A percentile compares a stretch with the other conserved stretches of the same genome.
Conservation (phyloP, 2,888 invertebrate species). For the Eumerus sabulonum region DNA sequence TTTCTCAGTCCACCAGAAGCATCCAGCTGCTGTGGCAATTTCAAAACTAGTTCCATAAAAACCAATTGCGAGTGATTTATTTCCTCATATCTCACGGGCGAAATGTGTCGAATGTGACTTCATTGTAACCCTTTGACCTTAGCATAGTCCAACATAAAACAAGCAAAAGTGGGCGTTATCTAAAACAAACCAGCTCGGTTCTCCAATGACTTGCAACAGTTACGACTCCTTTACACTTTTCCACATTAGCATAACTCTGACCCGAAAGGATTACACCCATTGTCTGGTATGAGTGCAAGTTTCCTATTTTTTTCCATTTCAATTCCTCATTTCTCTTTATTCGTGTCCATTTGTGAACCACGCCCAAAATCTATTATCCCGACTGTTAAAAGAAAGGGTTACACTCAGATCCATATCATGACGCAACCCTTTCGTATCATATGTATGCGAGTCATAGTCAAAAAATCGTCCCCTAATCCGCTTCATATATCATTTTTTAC, state of each 20-base stretch:
- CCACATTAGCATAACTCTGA: conserved; percentile 65
- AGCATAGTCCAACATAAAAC: conserved; percentile 22
- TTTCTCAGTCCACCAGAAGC: not conserved
- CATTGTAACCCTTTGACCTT: conserved; percentile 57
- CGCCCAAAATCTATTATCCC: conserved; percentile 60
- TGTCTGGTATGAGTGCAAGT: conserved; percentile 30
- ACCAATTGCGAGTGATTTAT: conserved; percentile 45
- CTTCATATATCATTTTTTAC: conserved; percentile 63
- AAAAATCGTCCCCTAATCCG: conserved; percentile 35
- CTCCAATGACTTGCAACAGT: conserved; percentile 61
- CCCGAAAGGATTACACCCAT: conserved; percentile 60
- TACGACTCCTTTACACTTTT: conserved; percentile 56
- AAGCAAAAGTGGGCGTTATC: conserved; percentile 57
- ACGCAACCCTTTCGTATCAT: conserved; percentile 52
- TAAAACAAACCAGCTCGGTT: conserved; percentile 21
- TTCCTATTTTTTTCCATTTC: conserved; percentile 16
- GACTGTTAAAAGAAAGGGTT: conserved; percentile 63
- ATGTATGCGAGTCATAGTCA: not conserved
- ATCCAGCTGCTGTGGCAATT: conserved; percentile 45
- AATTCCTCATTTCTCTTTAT: conserved; percentile 28
- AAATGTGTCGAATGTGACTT: conserved; percentile 49
- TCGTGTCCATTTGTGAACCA: conserved; percentile 67
- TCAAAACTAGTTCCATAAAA: conserved; percentile 48
- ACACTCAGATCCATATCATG: conserved; percentile 29
- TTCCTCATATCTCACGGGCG: conserved; percentile 18